Percentiles rank a stretch among this genome's conserved stretches.
Evolutionary conservation across 2,113 vertebrate species (phyloP).

Genomic region (Trachemys scripta): DNA sequence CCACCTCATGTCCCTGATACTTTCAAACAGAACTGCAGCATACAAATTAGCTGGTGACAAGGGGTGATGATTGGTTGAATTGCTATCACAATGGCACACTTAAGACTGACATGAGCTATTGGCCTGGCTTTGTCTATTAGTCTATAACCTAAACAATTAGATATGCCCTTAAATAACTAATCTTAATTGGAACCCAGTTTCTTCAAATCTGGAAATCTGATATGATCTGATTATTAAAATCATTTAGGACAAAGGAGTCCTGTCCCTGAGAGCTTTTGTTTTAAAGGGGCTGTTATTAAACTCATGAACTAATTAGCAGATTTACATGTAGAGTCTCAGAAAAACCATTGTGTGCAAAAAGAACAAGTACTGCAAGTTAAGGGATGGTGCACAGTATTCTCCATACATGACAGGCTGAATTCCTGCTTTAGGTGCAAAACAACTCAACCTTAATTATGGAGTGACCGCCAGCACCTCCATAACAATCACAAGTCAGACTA

Average conservation of each 20-base stretch:
- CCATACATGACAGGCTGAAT: accelerated
- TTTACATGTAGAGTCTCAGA: neutral
- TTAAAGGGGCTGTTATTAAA: constrained; percentile 16
- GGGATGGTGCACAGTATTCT: neutral
- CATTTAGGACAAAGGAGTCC: neutral
- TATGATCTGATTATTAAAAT: constrained; percentile 17
- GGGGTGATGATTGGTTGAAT: neutral
- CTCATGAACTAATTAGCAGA: constrained; percentile 1
- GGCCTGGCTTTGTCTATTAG: neutral
- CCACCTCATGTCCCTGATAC: neutral
- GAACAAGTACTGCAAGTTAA: neutral
- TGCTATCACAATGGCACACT: neutral
- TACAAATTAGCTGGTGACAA: neutral
- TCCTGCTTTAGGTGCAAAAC: neutral
- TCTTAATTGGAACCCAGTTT: constrained; percentile 13
- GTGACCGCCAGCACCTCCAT: neutral
- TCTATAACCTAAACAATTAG: neutral
- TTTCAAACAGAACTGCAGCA: neutral
- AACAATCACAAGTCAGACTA: neutral
- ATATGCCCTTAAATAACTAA: neutral
- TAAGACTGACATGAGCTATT: neutral
- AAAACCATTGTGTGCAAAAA: constrained; percentile 6
- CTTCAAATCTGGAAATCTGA: constrained; percentile 22
- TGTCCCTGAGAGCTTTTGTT: neutral
- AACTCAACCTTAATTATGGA: neutral